Evolutionary conservation across 1,140 invertebrate species (phyloP).

Genomic region (Agraylea sexmaculata): DNA sequence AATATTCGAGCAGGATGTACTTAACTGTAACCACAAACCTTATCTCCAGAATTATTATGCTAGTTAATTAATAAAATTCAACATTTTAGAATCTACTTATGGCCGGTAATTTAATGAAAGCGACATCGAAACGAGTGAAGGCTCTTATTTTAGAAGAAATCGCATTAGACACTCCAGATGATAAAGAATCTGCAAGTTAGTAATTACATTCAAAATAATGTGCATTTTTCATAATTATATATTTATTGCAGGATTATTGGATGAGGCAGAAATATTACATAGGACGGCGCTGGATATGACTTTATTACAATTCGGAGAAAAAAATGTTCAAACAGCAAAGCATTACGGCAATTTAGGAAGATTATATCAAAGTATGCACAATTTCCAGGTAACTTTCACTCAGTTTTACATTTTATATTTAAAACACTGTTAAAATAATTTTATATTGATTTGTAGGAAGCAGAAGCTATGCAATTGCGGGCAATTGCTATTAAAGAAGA

Average conservation of each 20-base stretch:
- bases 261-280: conserved; percentile 72
- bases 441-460: conserved; percentile 45
- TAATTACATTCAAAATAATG: background rate
- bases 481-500: conserved; percentile 85
- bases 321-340: conserved; percentile 88
- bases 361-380: conserved; percentile 85
- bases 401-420: conserved; percentile 2
- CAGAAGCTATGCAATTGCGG: conserved; percentile 81
- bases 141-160: conserved; percentile 89
- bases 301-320: conserved; percentile 72
- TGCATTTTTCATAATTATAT: background rate
- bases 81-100: conserved; percentile 64
- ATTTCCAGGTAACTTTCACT: conserved; percentile 50
- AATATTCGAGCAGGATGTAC: too few relatives aligned
- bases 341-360: conserved; percentile 87
- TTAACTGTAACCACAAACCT: too few relatives aligned
- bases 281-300: conserved; percentile 65
- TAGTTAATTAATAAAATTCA: too few relatives aligned
- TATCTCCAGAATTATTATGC: too few relatives aligned
- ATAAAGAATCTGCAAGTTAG: conserved; percentile 31
- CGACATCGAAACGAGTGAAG: conserved; percentile 81
- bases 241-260: conserved; percentile 40
- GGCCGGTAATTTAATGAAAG: conserved; percentile 68
- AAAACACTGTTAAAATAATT: background rate
- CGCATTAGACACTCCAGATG: conserved; percentile 61